Percentiles rank a stretch among this genome's conserved stretches.
Conservation (phyloP, 2,113 vertebrate species). For the Dromiciops gliroides region DNA sequence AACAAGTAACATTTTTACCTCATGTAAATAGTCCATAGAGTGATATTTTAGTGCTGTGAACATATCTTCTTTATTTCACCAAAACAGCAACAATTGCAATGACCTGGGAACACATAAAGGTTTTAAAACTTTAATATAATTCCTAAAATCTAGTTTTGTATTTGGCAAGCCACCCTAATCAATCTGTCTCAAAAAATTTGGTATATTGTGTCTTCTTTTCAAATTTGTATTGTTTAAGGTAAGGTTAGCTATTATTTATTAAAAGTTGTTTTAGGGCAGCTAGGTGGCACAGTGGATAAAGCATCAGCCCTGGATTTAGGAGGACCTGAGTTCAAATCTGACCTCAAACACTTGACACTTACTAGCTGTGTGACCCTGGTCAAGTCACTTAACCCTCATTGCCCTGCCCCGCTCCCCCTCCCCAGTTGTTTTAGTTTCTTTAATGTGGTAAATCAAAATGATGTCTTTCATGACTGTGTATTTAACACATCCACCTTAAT, state of each 20-base stretch:
- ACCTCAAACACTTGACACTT: no score
- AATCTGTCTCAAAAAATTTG: background rate
- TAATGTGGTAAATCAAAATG: background rate
- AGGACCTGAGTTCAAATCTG: no score
- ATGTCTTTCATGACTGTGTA: background rate
- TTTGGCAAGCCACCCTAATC: background rate
- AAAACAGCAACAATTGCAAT: constrained; percentile 50
- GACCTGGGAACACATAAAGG: constrained; percentile 72
- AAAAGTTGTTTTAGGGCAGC: no score
- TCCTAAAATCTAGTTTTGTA: constrained; percentile 36
- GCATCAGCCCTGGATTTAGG: no score
- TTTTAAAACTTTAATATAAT: constrained; percentile 51
- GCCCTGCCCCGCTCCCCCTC: no score
- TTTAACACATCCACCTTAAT: background rate
- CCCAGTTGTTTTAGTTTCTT: background rate
- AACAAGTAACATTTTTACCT: constrained; percentile 82
- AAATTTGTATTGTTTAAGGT: background rate
- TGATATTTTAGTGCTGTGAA: constrained; percentile 84
- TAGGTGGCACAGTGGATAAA: no score
- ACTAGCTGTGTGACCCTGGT: no score
- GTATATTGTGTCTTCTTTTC: background rate
- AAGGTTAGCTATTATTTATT: background rate
- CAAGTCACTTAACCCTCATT: no score
- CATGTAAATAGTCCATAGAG: constrained; percentile 85
- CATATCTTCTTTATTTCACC: constrained; percentile 75